Base-by-base conservation (phyloP, 2,888 invertebrate genomes). In the Agriotes lineatus region DNA sequence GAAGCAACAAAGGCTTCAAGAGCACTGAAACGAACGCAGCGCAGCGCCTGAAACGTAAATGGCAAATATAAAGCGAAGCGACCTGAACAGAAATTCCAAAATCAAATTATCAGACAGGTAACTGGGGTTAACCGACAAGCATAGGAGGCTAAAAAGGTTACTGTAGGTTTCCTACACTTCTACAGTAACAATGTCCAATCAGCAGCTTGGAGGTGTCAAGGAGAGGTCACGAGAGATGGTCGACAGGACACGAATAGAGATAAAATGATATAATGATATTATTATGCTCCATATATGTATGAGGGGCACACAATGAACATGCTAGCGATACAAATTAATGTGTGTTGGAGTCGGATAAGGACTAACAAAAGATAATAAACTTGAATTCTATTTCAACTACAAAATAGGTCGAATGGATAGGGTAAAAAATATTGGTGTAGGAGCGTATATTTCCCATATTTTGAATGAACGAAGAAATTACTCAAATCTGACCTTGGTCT, bases 181-280 rank as follows among this genome's bases (percentile, higher is more conserved):
- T 18, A 35, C 33, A 18, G 10, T 19, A 52, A 52, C 52, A 52
- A 52, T 35, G 19, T 14, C 19, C n/a, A 52, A 52, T 52, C 52
- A 33, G 52, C 30, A 52, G 18, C 52, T 16, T 52, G 10, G 14
- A n/a, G 16, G 33, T 35, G 33, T 30, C 30, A 1, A 52, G 33
- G 16, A 52, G 2, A 14, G 3, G 14, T 9, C 30, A 35, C 16
- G 18, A 16, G 33, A 52, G 52, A 30, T n/a, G 39, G 14, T 20
- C 57, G 25, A 22, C 16, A 18, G 3, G 25, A 42, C 16, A 25
- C 20, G 25, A 58, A 58, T 18, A 20, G 42, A 19, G 10, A 57
- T 33, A 19, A 14, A 58, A 42, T 16, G n/a, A n/a, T n/a, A n/a
- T n/a, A n/a, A n/a, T 37, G 25, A 12, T 16, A 33, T 58, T 25